Conservation (phyloP, 2,888 invertebrate genomes). For the Euphydryas editha region DNA sequence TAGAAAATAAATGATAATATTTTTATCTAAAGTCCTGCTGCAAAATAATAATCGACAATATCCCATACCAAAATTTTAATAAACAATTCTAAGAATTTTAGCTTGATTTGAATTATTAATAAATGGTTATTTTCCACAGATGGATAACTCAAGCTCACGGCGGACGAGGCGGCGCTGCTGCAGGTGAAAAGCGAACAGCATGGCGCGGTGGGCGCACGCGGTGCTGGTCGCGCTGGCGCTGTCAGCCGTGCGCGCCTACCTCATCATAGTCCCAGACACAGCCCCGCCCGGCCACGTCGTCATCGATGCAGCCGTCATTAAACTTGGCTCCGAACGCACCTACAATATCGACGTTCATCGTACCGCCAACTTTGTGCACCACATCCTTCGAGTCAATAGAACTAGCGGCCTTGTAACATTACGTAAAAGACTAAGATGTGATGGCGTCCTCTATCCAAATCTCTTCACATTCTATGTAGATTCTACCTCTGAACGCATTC, state of each 20-base stretch:
- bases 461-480: constrained; percentile 94
- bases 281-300: constrained; percentile 86
- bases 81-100: no score
- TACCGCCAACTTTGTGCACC: constrained; percentile 92
- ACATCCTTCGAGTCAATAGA: constrained; percentile 89
- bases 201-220: constrained; percentile 64
- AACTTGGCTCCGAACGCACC: constrained; percentile 89
- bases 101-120: neutral
- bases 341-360: constrained; percentile 92
- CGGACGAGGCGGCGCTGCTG: constrained; percentile 71
- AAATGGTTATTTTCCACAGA: constrained; percentile 57
- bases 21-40: no score
- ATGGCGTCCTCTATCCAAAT: constrained; percentile 92
- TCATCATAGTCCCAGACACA: constrained; percentile 84
- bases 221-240: constrained; percentile 60
- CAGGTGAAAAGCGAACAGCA: constrained; percentile 64
- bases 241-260: constrained; percentile 73
- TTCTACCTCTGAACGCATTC: constrained; percentile 90
- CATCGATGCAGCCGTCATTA: constrained; percentile 91
- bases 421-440: constrained; percentile 88
- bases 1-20: no score
- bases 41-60: no score
- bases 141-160: constrained; percentile 59
- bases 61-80: no score
- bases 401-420: constrained; percentile 90